phyloP scores from a whole-genome alignment of 2,888 invertebrate species.

The Zaprionus bogoriensis region DNA sequence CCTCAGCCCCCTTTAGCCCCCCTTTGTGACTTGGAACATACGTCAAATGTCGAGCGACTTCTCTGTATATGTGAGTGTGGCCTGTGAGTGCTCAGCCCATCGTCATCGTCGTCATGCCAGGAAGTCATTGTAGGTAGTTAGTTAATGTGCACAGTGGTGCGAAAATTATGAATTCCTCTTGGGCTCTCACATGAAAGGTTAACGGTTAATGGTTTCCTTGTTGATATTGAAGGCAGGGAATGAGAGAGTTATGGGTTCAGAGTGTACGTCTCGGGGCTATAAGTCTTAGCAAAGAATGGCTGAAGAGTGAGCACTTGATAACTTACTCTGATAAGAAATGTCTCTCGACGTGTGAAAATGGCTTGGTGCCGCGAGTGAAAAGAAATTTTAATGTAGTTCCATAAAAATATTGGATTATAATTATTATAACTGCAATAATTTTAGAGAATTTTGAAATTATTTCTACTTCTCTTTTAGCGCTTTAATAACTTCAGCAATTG shows the following conservation, averaged over 20 bases:
- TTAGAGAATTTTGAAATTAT: too few species aligned
- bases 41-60: slow-evolving; percentile 56
- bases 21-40: slow-evolving; percentile 26
- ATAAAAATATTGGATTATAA: background rate
- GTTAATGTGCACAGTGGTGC: slow-evolving; percentile 79
- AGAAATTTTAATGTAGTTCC: background rate
- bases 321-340: background rate
- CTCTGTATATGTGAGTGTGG: slow-evolving; percentile 6
- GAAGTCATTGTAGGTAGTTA: slow-evolving; percentile 76
- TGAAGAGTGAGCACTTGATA: background rate
- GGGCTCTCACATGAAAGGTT: slow-evolving; percentile 33
- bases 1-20: background rate
- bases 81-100: slow-evolving; percentile 19
- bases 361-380: too few species aligned
- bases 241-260: background rate
- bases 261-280: background rate
- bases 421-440: too few species aligned
- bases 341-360: too few species aligned
- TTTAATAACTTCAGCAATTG: too few species aligned
- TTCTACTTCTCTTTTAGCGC: too few species aligned
- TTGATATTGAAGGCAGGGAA: background rate
- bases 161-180: slow-evolving; percentile 64
- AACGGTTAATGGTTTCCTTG: slow-evolving; percentile 21
- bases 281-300: background rate
- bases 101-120: slow-evolving; percentile 58